A percentile compares a stretch with the other conserved stretches of the same genome.
phyloP scores from a whole-genome alignment of 2,888 invertebrate genomes.

The Megamerina dolium region DNA sequence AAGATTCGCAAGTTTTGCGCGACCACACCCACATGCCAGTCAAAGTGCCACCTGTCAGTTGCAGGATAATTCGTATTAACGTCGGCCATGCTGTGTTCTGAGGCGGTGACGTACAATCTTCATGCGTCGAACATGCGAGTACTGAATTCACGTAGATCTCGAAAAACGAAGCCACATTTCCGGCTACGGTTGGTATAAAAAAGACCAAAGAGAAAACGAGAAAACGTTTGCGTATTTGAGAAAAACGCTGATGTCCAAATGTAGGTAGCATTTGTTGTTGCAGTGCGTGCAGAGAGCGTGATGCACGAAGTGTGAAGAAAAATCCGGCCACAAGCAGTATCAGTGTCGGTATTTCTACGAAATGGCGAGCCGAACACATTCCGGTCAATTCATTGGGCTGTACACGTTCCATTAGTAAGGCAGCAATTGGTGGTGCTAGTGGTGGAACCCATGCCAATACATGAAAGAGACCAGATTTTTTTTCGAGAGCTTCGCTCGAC shows the following conservation, averaged over 20 bases:
- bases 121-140: conserved; percentile 36
- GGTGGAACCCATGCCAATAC: conserved; percentile 84
- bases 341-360: conserved; percentile 45
- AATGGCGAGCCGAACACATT: conserved; percentile 62
- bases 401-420: conserved; percentile 70
- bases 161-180: conserved; percentile 38
- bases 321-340: conserved; percentile 39
- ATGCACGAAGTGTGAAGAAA: conserved; percentile 46
- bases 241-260: conserved; percentile 43
- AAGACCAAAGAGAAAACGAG: conserved; percentile 44
- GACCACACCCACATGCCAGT: conserved; percentile 51
- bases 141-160: conserved; percentile 39
- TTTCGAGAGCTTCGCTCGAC: conserved; percentile 87
- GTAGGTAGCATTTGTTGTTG: conserved; percentile 43
- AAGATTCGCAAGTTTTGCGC: conserved; percentile 48
- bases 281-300: conserved; percentile 39
- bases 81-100: conserved; percentile 38
- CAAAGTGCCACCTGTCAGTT: conserved; percentile 44
- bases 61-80: conserved; percentile 40
- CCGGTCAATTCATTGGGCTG: conserved; percentile 76
- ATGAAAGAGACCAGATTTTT: conserved; percentile 79
- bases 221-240: conserved; percentile 46
- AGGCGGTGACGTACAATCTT: conserved; percentile 35
- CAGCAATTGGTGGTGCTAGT: conserved; percentile 76
- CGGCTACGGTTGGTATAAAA: conserved; percentile 42